phyloP scores from a whole-genome alignment of 2,888 invertebrate species.

The Tortrix viridana region DNA sequence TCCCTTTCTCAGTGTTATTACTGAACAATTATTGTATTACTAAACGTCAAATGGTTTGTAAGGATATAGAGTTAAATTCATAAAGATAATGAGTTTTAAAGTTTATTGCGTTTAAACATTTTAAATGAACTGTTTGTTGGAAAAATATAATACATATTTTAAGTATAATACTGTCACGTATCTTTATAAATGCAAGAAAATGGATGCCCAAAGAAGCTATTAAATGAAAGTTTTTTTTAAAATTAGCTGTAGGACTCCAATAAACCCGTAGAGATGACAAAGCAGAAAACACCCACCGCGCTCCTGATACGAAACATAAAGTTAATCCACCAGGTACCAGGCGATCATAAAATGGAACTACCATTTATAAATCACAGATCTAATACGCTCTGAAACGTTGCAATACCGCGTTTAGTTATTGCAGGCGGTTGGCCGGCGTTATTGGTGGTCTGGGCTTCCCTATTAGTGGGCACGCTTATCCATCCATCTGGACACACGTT shows the following conservation, averaged over 20 bases:
- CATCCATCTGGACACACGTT: slow-evolving; percentile 45
- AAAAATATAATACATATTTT: too few species aligned
- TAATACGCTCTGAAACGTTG: slow-evolving; percentile 49
- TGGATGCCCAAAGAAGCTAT: too few species aligned
- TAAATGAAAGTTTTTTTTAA: slow-evolving; percentile 6
- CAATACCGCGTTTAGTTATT: slow-evolving; percentile 42
- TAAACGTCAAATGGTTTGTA: slow-evolving; percentile 7
- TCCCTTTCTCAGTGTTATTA: background rate
- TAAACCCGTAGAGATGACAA: background rate
- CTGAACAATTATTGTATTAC: slow-evolving; percentile 7
- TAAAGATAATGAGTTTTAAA: slow-evolving; percentile 17
- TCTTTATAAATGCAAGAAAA: too few species aligned
- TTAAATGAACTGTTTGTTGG: background rate
- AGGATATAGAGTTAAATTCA: slow-evolving; percentile 26
- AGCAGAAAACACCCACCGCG: slow-evolving; percentile 3
- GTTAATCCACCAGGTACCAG: slow-evolving; percentile 32
- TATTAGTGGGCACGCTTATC: slow-evolving; percentile 50
- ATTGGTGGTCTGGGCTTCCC: slow-evolving; percentile 51
- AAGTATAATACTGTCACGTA: too few species aligned
- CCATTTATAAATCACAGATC: slow-evolving; percentile 61
- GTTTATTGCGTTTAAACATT: slow-evolving; percentile 10
- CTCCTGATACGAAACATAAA: slow-evolving; percentile 18
- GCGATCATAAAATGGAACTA: slow-evolving; percentile 55
- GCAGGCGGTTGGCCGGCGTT: slow-evolving; percentile 37
- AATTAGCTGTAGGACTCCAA: background rate